Evolutionary conservation across 2,113 vertebrate genomes (phyloP).

Genomic region (Pituophis catenifer): DNA sequence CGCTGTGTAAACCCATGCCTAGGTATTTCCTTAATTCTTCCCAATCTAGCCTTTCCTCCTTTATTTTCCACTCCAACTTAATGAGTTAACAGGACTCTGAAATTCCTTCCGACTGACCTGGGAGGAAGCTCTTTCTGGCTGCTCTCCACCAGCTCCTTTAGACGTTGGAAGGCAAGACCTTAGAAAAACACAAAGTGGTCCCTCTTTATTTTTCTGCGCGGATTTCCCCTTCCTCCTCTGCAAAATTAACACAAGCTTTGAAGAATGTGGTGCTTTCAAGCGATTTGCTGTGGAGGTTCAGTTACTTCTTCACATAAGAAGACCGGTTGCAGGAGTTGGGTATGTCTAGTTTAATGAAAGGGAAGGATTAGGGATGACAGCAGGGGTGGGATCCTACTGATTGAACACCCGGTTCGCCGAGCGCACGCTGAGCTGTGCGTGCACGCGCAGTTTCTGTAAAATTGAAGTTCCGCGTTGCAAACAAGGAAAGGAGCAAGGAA

Average conservation of each 20-base stretch:
- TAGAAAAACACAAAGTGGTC: not conserved
- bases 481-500: too few relatives aligned
- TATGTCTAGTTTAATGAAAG: too few relatives aligned
- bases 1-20: conserved; percentile 66
- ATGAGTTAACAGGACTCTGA: conserved; percentile 72
- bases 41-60: conserved; percentile 69
- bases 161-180: conserved; percentile 34
- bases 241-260: conserved; percentile 18
- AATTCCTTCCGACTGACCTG: conserved; percentile 64
- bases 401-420: too few relatives aligned
- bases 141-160: conserved; percentile 53
- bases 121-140: conserved; percentile 47
- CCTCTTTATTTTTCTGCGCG: not conserved
- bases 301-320: too few relatives aligned
- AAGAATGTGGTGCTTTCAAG: conserved; percentile 8
- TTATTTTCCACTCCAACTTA: conserved; percentile 75
- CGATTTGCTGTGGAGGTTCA: not conserved
- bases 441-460: too few relatives aligned
- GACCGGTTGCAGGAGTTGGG: too few relatives aligned
- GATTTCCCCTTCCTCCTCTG: not conserved
- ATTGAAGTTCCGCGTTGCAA: too few relatives aligned
- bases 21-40: conserved; percentile 57
- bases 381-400: too few relatives aligned
- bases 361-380: too few relatives aligned
- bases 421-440: too few relatives aligned